Conservation (phyloP, 2,888 invertebrate genomes). For the Tetrapedia diversipes region DNA sequence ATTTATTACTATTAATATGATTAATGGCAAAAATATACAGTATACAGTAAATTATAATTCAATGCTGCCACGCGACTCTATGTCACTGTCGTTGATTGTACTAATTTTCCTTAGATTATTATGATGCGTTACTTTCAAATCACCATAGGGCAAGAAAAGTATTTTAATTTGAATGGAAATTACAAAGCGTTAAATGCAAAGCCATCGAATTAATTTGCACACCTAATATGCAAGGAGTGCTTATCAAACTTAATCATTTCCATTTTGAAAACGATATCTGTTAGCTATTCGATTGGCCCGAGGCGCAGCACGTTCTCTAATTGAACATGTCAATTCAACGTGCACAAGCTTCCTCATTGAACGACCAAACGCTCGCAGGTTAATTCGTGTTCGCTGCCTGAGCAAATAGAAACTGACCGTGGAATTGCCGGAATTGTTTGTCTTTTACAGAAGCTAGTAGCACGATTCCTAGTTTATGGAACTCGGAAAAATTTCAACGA, state of each 20-base stretch:
- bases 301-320: constrained; percentile 23
- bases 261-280: neutral
- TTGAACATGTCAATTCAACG: constrained; percentile 42
- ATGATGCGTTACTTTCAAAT: too few species aligned
- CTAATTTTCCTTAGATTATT: too few species aligned
- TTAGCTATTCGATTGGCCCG: neutral
- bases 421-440: neutral
- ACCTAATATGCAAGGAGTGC: too few species aligned
- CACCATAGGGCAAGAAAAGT: too few species aligned
- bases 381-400: constrained; percentile 7
- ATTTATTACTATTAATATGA: too few species aligned
- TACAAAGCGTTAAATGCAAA: too few species aligned
- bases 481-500: neutral
- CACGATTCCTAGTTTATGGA: neutral
- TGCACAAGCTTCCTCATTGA: constrained; percentile 34
- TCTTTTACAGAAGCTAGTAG: neutral
- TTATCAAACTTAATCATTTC: constrained; percentile 9
- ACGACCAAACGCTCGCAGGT: constrained; percentile 9
- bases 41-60: too few species aligned
- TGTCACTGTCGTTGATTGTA: too few species aligned
- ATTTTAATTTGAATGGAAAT: too few species aligned
- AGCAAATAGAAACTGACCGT: neutral
- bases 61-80: too few species aligned
- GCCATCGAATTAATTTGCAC: too few species aligned
- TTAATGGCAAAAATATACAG: too few species aligned